phyloP scores from a whole-genome alignment of 2,888 invertebrate species.

The Tetrapedia diversipes region DNA sequence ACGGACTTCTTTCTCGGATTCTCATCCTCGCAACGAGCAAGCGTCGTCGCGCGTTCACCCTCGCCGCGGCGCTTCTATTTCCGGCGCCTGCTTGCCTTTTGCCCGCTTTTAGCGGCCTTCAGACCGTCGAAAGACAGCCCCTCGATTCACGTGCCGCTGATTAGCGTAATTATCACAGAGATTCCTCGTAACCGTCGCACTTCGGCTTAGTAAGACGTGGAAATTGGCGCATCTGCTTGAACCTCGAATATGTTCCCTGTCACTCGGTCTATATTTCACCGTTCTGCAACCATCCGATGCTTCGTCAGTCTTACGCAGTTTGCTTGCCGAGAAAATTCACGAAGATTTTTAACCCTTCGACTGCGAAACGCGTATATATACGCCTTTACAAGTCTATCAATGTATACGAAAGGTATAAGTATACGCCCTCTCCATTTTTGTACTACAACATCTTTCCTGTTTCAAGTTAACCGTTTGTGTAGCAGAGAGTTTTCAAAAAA shows the following conservation, averaged over 20 bases:
- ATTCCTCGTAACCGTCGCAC: constrained; percentile 30
- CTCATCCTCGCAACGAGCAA: constrained; percentile 43
- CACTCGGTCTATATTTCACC: background rate
- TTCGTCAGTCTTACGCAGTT: background rate
- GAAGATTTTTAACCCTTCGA: too few relatives aligned
- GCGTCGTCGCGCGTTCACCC: constrained; percentile 33
- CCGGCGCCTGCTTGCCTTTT: constrained; percentile 61
- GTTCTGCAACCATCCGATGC: background rate
- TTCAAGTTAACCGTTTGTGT: too few relatives aligned
- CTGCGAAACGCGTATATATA: too few relatives aligned
- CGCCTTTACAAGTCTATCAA: too few relatives aligned
- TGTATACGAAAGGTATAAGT: too few relatives aligned
- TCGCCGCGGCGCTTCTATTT: constrained; percentile 70
- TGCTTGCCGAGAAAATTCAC: too few relatives aligned
- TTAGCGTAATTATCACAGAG: constrained; percentile 79
- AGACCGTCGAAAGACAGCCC: constrained; percentile 65
- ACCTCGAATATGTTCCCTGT: too few relatives aligned
- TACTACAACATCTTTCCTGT: too few relatives aligned
- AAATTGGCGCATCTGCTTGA: background rate
- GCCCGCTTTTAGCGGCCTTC: constrained; percentile 63
- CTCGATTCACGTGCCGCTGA: constrained; percentile 81
- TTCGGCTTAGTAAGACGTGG: background rate
- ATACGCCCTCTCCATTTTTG: too few relatives aligned
- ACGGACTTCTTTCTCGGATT: constrained; percentile 76
- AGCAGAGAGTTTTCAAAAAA: too few relatives aligned